Percentiles rank a stretch among this genome's conserved stretches.
Evolutionary conservation across 2,113 vertebrate species (phyloP).

Genomic region (Triplophysa tibetana): DNA sequence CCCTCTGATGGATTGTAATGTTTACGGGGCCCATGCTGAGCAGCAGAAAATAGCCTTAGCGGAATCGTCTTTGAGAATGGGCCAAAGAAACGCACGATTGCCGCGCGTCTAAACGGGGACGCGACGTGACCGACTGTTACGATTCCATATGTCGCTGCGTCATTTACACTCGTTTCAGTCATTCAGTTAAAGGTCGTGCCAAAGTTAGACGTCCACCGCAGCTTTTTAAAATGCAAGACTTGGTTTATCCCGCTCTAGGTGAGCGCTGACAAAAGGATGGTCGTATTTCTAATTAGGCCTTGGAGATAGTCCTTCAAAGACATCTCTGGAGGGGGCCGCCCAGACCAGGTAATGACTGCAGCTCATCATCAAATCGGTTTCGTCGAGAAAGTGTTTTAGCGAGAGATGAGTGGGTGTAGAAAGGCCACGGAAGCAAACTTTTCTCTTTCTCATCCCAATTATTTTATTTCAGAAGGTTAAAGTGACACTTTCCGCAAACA

Average conservation of each 20-base stretch:
- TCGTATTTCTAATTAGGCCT: constrained; percentile 76
- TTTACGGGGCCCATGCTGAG: constrained; percentile 85
- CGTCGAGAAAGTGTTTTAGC: constrained; percentile 54
- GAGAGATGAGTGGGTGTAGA: constrained; percentile 34
- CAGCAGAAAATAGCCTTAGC: constrained; percentile 63
- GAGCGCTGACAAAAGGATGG: constrained; percentile 87
- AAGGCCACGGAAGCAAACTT: constrained; percentile 24
- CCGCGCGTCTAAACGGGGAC: neutral
- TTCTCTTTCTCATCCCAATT: constrained; percentile 42
- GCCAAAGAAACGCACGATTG: neutral
- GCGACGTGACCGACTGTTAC: constrained; percentile 9
- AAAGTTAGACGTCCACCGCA: constrained; percentile 87
- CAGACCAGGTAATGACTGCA: constrained; percentile 74
- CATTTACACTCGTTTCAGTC: constrained; percentile 81
- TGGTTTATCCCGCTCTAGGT: constrained; percentile 91
- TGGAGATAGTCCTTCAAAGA: constrained; percentile 75
- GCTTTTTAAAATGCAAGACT: constrained; percentile 92
- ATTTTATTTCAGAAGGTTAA: constrained; percentile 44
- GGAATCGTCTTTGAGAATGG: constrained; percentile 55
- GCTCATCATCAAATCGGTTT: constrained; percentile 64
- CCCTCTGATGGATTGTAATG: constrained; percentile 95
- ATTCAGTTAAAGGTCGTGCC: constrained; percentile 88
- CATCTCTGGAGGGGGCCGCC: constrained; percentile 57
- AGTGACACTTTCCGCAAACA: constrained; percentile 38
- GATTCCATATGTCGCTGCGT: constrained; percentile 77